Percentiles rank a stretch among this genome's conserved stretches.
Evolutionary conservation across 2,797 vertebrate genomes (phyloP).

Genomic region (Gymnothorax reevesii): DNA sequence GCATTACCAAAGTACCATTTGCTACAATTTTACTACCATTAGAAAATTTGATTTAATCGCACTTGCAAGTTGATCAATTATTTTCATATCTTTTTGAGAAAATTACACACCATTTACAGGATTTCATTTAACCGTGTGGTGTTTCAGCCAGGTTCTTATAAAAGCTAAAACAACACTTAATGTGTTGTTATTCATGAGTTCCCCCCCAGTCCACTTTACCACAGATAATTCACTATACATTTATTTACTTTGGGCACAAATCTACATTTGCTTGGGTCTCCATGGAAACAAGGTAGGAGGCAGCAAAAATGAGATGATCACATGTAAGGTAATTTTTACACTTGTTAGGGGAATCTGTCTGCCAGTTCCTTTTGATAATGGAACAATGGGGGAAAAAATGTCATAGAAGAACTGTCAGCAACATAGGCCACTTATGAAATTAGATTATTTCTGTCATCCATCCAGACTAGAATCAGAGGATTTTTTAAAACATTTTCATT

Average conservation of each 20-base stretch:
- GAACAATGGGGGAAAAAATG: background rate
- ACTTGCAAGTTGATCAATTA: background rate
- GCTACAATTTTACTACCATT: background rate
- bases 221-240: conserved; percentile 28
- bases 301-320: conserved; percentile 24
- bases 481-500: background rate
- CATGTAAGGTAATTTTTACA: conserved; percentile 16
- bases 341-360: conserved; percentile 15
- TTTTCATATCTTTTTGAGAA: background rate
- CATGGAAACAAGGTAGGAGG: conserved; percentile 35
- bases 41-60: background rate
- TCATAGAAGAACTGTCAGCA: too few species aligned
- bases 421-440: background rate
- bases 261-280: conserved; percentile 37
- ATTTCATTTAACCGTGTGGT: background rate
- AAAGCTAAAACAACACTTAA: background rate
- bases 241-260: conserved; percentile 30
- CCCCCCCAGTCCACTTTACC: background rate
- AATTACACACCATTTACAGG: conserved; percentile 23
- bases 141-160: background rate
- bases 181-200: background rate
- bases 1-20: background rate
- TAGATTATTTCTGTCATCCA: background rate
- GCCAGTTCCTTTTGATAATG: background rate
- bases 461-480: background rate